These are phyloP conservation scores for Rhadinocentrus ornatus DNA, from an alignment of 2,797 vertebrate species.

Conservation along the genomic window DNA sequence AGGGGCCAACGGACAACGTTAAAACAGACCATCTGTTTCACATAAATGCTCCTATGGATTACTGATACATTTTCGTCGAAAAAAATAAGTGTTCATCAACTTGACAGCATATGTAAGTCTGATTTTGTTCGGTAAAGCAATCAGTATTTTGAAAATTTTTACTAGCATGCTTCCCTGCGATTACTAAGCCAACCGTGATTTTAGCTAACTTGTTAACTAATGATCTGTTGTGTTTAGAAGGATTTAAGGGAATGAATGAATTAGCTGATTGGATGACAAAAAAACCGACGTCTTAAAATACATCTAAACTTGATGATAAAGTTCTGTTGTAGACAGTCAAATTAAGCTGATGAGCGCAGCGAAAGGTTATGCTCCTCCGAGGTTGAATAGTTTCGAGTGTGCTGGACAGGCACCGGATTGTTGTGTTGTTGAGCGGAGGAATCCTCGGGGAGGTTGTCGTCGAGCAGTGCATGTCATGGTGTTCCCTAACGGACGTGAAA, in stretches of 20 bases:
- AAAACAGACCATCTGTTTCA: conserved; percentile 52
- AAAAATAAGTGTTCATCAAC: conserved; percentile 70
- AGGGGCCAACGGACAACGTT: conserved; percentile 66
- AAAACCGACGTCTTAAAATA: conserved; percentile 14
- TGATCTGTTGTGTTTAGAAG: conserved; percentile 41
- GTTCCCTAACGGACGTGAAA: conserved; percentile 47
- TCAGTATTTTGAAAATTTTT: conserved; percentile 69
- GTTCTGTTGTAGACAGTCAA: conserved; percentile 47
- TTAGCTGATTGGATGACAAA: conserved; percentile 4
- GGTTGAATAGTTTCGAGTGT: conserved; percentile 60
- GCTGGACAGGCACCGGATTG: conserved; percentile 46
- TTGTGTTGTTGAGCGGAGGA: conserved; percentile 77
- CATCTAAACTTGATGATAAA: conserved; percentile 51
- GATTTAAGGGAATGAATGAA: conserved; percentile 64
- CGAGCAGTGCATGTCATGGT: conserved; percentile 62
- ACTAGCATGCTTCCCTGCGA: conserved; percentile 63
- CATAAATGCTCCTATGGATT: conserved; percentile 81
- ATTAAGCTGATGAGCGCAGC: conserved; percentile 42
- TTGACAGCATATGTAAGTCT: conserved; percentile 76
- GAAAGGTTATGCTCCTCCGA: conserved; percentile 53
- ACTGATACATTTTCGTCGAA: conserved; percentile 74
- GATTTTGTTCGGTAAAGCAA: conserved; percentile 63
- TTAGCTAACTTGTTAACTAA: conserved; percentile 77
- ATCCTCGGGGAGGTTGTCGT: conserved; percentile 66
- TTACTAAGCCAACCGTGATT: conserved; percentile 67